Conservation (phyloP, 2,888 invertebrate genomes). For the Chironomus riparius region DNA sequence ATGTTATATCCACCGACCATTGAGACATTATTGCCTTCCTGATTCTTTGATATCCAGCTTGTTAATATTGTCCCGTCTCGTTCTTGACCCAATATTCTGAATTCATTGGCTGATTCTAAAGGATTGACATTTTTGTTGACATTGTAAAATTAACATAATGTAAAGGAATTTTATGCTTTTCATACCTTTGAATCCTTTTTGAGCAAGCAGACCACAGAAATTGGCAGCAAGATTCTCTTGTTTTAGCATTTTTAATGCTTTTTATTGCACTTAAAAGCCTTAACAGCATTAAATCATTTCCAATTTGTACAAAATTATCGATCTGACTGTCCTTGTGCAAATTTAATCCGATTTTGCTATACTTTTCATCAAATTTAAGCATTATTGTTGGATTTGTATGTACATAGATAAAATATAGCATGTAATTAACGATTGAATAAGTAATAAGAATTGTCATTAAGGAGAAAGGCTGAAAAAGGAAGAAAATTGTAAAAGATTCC, state of each 20-base stretch:
- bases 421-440: too few species aligned
- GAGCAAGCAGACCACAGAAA: conserved; percentile 40
- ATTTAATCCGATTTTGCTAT: too few species aligned
- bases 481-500: too few species aligned
- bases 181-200: conserved; percentile 38
- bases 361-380: too few species aligned
- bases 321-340: too few species aligned
- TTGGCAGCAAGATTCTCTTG: conserved; percentile 43
- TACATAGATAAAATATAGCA: too few species aligned
- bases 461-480: background rate
- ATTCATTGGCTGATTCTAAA: conserved; percentile 60
- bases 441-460: background rate
- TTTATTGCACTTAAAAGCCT: background rate
- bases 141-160: background rate
- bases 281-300: too few species aligned
- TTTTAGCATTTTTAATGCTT: conserved; percentile 31
- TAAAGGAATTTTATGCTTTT: background rate
- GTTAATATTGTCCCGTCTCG: conserved; percentile 64
- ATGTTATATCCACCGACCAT: conserved; percentile 55
- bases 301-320: too few species aligned
- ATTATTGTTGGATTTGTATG: too few species aligned
- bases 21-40: conserved; percentile 38
- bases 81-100: conserved; percentile 74
- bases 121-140: conserved; percentile 30
- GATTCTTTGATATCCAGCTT: conserved; percentile 52